Percentiles rank a stretch among this genome's conserved stretches.
Evolutionary conservation across 1,140 invertebrate genomes (phyloP).

Genomic region (Nasonia giraulti): DNA sequence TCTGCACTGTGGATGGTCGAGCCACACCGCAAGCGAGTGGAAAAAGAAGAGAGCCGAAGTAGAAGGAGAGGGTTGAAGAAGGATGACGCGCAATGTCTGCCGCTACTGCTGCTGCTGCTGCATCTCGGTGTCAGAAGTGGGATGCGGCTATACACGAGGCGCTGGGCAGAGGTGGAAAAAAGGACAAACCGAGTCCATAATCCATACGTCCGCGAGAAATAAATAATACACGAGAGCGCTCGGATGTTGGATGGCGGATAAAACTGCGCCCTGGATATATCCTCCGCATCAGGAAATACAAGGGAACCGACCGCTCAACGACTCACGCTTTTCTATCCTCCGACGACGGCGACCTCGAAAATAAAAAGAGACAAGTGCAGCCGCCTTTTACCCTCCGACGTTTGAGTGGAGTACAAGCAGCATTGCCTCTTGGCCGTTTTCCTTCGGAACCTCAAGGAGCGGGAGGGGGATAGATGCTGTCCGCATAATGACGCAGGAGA

Average conservation of each 20-base stretch:
- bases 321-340: slow-evolving; percentile 12
- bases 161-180: slow-evolving; percentile 30
- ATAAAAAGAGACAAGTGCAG: slow-evolving; percentile 1
- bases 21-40: slow-evolving; percentile 27
- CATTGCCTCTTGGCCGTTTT: slow-evolving; percentile 9
- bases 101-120: too few species aligned
- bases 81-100: slow-evolving; percentile 1
- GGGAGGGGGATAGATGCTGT: not conserved
- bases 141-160: not conserved
- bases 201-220: slow-evolving; percentile 65
- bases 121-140: not conserved
- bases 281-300: slow-evolving; percentile 33
- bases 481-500: not conserved
- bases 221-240: slow-evolving; percentile 64
- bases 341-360: not conserved
- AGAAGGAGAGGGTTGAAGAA: not conserved
- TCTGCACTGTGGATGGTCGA: not conserved
- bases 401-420: slow-evolving; percentile 7
- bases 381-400: not conserved
- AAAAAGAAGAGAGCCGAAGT: slow-evolving; percentile 6
- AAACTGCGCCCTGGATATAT: slow-evolving; percentile 49
- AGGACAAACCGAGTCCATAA: slow-evolving; percentile 60
- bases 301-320: slow-evolving; percentile 46
- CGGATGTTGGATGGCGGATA: slow-evolving; percentile 54
- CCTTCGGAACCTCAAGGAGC: not conserved